phyloP scores from a whole-genome alignment of 2,797 vertebrate genomes.

The Phoxinus dragarum region DNA sequence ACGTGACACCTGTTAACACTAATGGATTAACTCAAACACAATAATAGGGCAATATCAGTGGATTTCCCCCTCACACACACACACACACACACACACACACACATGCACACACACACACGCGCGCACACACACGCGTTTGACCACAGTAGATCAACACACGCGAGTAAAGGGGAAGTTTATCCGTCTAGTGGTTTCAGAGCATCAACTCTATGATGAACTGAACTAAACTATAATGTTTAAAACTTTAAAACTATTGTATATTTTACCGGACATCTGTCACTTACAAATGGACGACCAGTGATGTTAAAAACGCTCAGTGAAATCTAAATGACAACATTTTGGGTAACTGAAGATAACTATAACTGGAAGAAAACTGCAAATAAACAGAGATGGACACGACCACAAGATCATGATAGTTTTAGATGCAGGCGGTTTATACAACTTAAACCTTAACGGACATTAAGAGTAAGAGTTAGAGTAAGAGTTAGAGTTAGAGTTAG shows the following conservation, averaged over 20 bases:
- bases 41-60: neutral
- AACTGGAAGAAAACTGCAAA: neutral
- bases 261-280: no score
- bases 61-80: neutral
- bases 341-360: neutral
- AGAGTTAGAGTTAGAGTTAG: no score
- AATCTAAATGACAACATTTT: neutral
- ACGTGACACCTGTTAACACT: slow-evolving; percentile 20
- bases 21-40: slow-evolving; percentile 8
- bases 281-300: no score
- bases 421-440: no score
- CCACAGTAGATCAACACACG: neutral
- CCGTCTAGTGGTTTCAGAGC: neutral
- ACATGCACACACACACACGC: neutral
- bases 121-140: neutral
- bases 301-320: neutral
- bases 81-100: neutral
- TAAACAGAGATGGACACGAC: neutral
- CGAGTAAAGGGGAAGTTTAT: neutral
- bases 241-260: no score
- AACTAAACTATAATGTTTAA: neutral
- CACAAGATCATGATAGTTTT: no score
- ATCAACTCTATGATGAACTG: neutral
- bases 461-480: no score
- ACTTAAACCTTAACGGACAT: no score